Conservation (phyloP, 2,113 vertebrate species). For the Pogonocichla stellata region DNA sequence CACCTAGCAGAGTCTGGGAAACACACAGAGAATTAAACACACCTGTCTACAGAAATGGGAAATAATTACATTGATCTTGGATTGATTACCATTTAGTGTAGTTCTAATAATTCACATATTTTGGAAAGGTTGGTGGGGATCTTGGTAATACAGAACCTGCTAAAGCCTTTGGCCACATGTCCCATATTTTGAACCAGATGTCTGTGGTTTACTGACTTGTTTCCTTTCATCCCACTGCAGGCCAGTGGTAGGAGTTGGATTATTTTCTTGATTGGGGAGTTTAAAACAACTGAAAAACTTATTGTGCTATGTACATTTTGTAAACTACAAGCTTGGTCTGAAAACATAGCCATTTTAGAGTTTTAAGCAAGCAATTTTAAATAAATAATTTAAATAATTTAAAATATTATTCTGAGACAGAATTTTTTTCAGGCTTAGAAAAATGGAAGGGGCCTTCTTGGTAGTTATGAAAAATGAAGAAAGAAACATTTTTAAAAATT, state of each 20-base stretch:
- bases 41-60: neutral
- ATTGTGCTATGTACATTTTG: neutral
- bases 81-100: neutral
- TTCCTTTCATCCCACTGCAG: neutral
- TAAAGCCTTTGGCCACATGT: neutral
- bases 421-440: neutral
- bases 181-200: neutral
- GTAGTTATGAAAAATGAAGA: neutral
- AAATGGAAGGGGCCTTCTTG: neutral
- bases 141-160: neutral
- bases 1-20: neutral
- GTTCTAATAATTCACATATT: neutral
- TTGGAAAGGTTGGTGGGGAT: neutral
- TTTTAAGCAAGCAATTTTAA: slow-evolving; percentile 5
- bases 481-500: neutral
- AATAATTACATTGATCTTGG: neutral
- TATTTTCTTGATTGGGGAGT: neutral
- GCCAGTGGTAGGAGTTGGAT: neutral
- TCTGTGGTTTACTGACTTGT: neutral
- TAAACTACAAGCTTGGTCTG: neutral
- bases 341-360: slow-evolving; percentile 5
- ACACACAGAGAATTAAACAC: neutral
- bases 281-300: slow-evolving; percentile 5
- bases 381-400: neutral
- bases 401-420: neutral